Conservation (phyloP, 2,888 invertebrate genomes). For the Clusia tigrina region DNA sequence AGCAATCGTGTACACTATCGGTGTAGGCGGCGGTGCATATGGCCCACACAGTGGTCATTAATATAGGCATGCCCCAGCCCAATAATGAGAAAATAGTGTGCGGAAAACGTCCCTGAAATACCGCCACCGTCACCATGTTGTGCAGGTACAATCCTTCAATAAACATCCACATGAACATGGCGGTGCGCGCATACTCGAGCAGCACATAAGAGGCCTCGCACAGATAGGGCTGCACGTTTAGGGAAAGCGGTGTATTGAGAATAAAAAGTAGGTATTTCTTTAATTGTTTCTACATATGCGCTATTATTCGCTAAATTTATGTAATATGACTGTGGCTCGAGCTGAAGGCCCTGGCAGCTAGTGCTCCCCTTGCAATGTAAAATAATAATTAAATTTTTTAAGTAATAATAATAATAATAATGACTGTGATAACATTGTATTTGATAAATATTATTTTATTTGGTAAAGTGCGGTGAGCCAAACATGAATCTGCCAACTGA, state of each 20-base stretch:
- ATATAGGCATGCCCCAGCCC: conserved; percentile 79
- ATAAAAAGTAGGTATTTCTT: neutral
- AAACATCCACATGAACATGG: conserved; percentile 98
- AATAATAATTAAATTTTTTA: too few relatives aligned
- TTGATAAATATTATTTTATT: too few relatives aligned
- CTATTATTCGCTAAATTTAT: too few relatives aligned
- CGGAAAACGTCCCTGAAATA: conserved; percentile 70
- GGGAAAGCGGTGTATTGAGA: neutral
- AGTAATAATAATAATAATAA: too few relatives aligned
- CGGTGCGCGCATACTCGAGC: conserved; percentile 87
- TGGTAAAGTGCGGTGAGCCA: too few relatives aligned
- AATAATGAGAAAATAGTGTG: conserved; percentile 71
- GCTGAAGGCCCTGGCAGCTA: too few relatives aligned
- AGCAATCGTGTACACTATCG: conserved; percentile 67
- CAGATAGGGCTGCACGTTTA: conserved; percentile 72
- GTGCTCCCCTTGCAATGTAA: too few relatives aligned
- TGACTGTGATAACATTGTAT: too few relatives aligned
- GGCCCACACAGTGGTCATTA: conserved; percentile 77
- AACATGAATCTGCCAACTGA: too few relatives aligned
- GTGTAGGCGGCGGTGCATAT: conserved; percentile 68
- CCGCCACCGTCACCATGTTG: conserved; percentile 80
- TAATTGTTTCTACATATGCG: neutral
- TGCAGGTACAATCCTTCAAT: conserved; percentile 92
- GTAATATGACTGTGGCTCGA: too few relatives aligned
- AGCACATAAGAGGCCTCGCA: conserved; percentile 82